Conservation (phyloP, 1,140 invertebrate genomes). For the Octopus sinensis region DNA sequence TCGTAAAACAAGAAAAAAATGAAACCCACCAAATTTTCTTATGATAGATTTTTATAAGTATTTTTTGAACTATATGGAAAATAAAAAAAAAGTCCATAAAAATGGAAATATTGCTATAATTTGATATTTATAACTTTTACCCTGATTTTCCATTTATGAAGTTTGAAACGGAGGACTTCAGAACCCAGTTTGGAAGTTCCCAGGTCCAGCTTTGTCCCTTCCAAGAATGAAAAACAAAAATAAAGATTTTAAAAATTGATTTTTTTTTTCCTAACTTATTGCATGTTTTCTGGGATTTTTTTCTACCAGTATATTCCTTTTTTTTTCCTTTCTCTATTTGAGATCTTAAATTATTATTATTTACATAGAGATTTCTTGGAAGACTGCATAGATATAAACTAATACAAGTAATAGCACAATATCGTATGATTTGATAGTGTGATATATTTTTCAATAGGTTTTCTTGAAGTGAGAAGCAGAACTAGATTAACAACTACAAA, state of each 20-base stretch:
- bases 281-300: too few species aligned
- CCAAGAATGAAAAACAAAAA: neutral
- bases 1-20: neutral
- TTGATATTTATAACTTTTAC: neutral
- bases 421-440: too few species aligned
- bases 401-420: too few species aligned
- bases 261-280: too few species aligned
- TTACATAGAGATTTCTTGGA: too few species aligned
- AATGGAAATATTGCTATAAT: neutral
- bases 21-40: constrained; percentile 5
- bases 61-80: constrained; percentile 3
- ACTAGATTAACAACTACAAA: too few species aligned
- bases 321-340: too few species aligned
- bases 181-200: neutral
- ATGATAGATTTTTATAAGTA: constrained; percentile 11
- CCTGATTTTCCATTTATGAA: neutral
- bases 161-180: neutral
- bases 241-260: neutral
- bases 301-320: too few species aligned
- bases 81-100: neutral
- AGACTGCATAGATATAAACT: too few species aligned
- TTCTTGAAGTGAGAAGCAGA: too few species aligned
- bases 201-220: constrained; percentile 8
- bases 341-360: too few species aligned
- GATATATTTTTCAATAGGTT: too few species aligned